Base-by-base conservation (phyloP, 2,888 invertebrate genomes). In the Parnassius mnemosyne region DNA sequence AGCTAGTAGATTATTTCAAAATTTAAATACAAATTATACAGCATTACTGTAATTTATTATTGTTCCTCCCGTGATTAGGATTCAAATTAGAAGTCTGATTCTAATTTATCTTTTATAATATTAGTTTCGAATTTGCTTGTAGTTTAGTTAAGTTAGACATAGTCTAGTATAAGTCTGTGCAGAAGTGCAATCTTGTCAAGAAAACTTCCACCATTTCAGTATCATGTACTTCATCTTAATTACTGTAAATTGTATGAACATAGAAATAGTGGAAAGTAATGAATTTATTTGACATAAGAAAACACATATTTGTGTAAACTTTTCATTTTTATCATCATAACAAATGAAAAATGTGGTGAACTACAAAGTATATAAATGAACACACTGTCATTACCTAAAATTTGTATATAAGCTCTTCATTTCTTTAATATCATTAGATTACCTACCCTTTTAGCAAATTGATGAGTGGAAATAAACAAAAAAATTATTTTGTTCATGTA, bases 71-170 rank as follows among this genome's bases (percentile, higher is more conserved):
- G 67, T 67, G 66, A 73, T 82, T 81, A 81, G 81, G 84, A 82
- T 85, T 81, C 79, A 85, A 81, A 89, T 89, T 88, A 88, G 89
- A 89, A 90, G 89, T 89, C 89, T 90, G 89, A 89, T 85, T 85
- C 86, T 89, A 89, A 89, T 85, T 86, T 79, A 75, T 77, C 74
- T 70, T 77, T 79, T 76, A 73, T 51, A 54, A 69, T 56, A 51
- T 49, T n/a, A 49, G 60, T 73, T 74, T 75, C 66, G 70, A 71
- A 67, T 70, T 78, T 78, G 78, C 76, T 80, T 83, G 77, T 78
- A 81, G 73, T 75, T 80, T 77, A 74, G 62, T 57, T 83, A 84
- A 82, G 78, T 75, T 80, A 67, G 65, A 53, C 46, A 60, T 65
- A 69, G 53, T 63, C 20, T 68, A 58, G 53, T 66, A 66, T 75